phyloP scores from a whole-genome alignment of 2,113 vertebrate species.

The Percopsis transmontana region DNA sequence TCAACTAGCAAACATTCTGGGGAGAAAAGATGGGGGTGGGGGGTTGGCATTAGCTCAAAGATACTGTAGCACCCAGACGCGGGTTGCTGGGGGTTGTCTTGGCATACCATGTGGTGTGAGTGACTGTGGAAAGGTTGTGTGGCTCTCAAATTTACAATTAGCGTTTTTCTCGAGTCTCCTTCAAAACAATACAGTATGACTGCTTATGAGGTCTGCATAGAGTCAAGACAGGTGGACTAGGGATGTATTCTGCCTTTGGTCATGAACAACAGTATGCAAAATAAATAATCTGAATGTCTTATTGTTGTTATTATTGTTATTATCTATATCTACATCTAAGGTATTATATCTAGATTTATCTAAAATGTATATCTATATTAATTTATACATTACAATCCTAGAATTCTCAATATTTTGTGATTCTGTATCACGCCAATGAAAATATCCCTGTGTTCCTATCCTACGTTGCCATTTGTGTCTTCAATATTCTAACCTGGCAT shows the following conservation, averaged over 20 bases:
- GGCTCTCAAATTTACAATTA: conserved; percentile 21
- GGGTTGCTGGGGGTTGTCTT: too few species aligned
- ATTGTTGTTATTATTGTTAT: conserved; percentile 41
- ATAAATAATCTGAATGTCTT: conserved; percentile 60
- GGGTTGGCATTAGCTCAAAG: background rate
- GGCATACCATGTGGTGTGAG: background rate
- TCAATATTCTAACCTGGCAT: conserved; percentile 17
- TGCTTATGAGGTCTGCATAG: conserved; percentile 71
- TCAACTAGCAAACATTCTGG: conserved; percentile 27
- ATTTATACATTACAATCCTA: conserved; percentile 57
- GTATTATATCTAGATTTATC: conserved; percentile 52
- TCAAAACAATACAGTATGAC: conserved; percentile 25
- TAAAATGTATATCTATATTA: conserved; percentile 52
- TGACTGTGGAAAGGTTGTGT: conserved; percentile 48
- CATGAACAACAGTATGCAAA: conserved; percentile 48
- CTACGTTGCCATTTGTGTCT: conserved; percentile 20
- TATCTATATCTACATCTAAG: conserved; percentile 59
- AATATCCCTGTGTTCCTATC: conserved; percentile 36
- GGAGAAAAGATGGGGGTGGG: background rate
- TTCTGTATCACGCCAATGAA: conserved; percentile 40
- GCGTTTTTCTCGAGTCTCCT: conserved; percentile 21
- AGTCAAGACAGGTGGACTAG: conserved; percentile 58
- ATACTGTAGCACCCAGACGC: background rate
- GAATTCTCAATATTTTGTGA: conserved; percentile 59
- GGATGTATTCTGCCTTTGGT: conserved; percentile 45